phyloP scores from a whole-genome alignment of 1,140 invertebrate genomes.

The Drosophila sturtevanti region DNA sequence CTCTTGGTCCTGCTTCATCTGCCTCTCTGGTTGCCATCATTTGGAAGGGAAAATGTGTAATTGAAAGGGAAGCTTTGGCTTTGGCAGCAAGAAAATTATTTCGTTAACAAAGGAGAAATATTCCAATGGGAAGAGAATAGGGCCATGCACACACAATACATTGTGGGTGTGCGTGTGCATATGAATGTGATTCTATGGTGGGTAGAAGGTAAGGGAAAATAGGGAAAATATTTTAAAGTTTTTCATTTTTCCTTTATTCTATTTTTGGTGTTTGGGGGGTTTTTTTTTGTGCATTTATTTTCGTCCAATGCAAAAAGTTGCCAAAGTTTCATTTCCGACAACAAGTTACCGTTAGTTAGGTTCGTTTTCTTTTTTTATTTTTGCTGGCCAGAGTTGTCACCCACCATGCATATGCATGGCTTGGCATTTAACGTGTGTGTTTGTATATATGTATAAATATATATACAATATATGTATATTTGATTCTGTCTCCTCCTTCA shows the following conservation, averaged over 20 bases:
- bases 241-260: slow-evolving; percentile 35
- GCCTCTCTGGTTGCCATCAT: slow-evolving; percentile 26
- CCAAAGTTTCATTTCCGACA: slow-evolving; percentile 80
- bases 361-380: slow-evolving; percentile 42
- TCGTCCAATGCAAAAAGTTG: slow-evolving; percentile 57
- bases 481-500: slow-evolving; percentile 17
- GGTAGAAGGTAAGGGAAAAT: slow-evolving; percentile 8
- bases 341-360: slow-evolving; percentile 79
- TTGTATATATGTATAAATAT: not conserved
- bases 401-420: slow-evolving; percentile 60
- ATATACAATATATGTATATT: too few species aligned
- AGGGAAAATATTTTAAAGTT: slow-evolving; percentile 74
- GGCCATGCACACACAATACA: slow-evolving; percentile 35
- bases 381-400: slow-evolving; percentile 60
- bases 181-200: not conserved
- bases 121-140: not conserved
- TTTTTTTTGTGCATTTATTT: slow-evolving; percentile 19
- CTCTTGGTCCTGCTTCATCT: not conserved
- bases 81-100: slow-evolving; percentile 79
- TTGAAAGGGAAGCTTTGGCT: slow-evolving; percentile 82
- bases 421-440: slow-evolving; percentile 68
- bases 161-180: not conserved
- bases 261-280: slow-evolving; percentile 5
- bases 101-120: slow-evolving; percentile 79
- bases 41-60: slow-evolving; percentile 70